Evolutionary conservation across 2,113 vertebrate genomes (phyloP).

Genomic region (Triplophysa rosa): DNA sequence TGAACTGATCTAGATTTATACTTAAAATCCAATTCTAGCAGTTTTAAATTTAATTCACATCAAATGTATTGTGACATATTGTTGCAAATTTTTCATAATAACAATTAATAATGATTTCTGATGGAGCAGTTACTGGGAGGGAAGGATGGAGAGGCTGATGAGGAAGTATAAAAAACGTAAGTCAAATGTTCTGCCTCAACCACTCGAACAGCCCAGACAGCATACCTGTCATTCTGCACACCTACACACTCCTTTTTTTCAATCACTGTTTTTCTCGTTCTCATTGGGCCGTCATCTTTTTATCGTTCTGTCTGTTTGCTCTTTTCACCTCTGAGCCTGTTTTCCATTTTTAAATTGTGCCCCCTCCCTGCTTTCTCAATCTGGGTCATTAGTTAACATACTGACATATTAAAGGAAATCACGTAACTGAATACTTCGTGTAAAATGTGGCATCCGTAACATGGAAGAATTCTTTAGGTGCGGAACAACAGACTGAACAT

Average conservation of each 20-base stretch:
- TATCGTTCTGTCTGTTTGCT: background rate
- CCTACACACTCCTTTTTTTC: slow-evolving; percentile 42
- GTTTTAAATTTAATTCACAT: no score
- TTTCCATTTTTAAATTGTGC: background rate
- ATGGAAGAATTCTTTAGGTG: background rate
- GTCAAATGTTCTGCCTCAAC: slow-evolving; percentile 54
- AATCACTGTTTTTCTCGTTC: slow-evolving; percentile 18
- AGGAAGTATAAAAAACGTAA: slow-evolving; percentile 2
- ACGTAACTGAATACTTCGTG: background rate
- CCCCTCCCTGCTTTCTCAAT: background rate
- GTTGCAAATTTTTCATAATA: background rate
- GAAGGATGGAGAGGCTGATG: background rate
- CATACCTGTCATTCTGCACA: slow-evolving; percentile 70
- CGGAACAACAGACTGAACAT: background rate
- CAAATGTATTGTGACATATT: background rate
- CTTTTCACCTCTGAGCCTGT: background rate
- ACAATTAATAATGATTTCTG: background rate
- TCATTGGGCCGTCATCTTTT: slow-evolving; percentile 1
- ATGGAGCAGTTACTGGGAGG: background rate
- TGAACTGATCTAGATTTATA: background rate
- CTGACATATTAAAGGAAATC: background rate
- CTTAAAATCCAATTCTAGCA: background rate
- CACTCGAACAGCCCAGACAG: slow-evolving; percentile 64
- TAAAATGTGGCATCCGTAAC: background rate
- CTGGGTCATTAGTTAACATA: background rate